phyloP scores from a whole-genome alignment of 2,113 vertebrate species.

The Amblyornis subalaris region DNA sequence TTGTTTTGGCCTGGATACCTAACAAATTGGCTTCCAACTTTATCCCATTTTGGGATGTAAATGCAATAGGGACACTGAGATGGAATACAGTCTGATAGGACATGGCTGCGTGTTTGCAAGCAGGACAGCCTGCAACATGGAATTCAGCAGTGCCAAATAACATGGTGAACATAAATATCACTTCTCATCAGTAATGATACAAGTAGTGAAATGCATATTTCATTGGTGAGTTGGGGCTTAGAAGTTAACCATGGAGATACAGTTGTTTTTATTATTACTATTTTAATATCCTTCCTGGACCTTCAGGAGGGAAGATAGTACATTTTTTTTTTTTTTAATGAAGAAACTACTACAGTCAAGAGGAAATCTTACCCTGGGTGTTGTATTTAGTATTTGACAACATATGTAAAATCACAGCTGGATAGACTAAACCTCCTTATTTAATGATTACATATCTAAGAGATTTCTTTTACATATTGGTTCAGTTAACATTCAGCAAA shows the following conservation, averaged over 20 bases:
- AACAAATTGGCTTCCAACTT: not conserved
- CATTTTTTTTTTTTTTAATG: not conserved
- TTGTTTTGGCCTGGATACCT: not conserved
- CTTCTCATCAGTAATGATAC: not conserved
- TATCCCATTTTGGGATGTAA: not conserved
- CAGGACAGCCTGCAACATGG: not conserved
- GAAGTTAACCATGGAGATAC: not conserved
- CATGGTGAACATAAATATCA: not conserved
- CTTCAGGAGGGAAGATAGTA: not conserved
- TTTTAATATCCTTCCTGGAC: not conserved
- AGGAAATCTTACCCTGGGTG: not conserved
- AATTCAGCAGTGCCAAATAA: not conserved
- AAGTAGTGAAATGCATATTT: not conserved
- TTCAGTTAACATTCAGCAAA: constrained; percentile 37
- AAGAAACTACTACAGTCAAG: not conserved
- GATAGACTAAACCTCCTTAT: constrained; percentile 21
- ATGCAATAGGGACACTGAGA: not conserved
- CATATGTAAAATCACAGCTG: constrained; percentile 5
- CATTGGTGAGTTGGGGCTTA: not conserved
- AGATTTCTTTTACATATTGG: constrained; percentile 32
- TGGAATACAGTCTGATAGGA: not conserved
- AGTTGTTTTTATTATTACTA: not conserved
- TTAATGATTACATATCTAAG: constrained; percentile 36
- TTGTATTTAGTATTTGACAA: not conserved
- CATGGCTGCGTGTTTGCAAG: not conserved